Percentiles rank a stretch among this genome's conserved stretches.
These are phyloP conservation scores for Rhombomys opimus DNA, from an alignment of 2,113 vertebrate species.

Conservation along the genomic window DNA sequence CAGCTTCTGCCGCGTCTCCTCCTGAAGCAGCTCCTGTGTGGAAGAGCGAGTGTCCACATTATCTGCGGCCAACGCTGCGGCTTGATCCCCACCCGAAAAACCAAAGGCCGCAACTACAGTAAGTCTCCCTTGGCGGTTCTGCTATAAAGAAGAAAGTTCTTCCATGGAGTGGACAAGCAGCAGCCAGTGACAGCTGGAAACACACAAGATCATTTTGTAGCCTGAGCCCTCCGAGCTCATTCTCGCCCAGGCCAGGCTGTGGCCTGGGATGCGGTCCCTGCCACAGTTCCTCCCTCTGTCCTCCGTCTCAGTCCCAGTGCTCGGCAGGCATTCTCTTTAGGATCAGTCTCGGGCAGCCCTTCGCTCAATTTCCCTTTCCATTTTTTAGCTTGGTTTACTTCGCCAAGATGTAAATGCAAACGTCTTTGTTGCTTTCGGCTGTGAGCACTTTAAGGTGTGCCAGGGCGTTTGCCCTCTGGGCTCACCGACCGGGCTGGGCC, in stretches of 20 bases:
- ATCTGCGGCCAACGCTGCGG: not conserved
- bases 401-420: not conserved
- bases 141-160: not conserved
- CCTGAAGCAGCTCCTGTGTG: conserved; percentile 94
- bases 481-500: not conserved
- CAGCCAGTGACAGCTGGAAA: too few relatives aligned
- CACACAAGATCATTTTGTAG: not conserved
- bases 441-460: not conserved
- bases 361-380: not conserved
- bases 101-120: not conserved
- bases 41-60: not conserved
- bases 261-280: not conserved
- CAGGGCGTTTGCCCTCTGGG: not conserved
- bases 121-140: not conserved
- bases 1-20: conserved; percentile 97
- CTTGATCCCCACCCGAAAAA: not conserved
- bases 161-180: not conserved
- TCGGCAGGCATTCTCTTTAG: not conserved
- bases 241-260: not conserved
- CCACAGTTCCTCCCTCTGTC: not conserved
- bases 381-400: not conserved
- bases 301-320: not conserved
- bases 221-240: not conserved
- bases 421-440: not conserved
- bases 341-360: not conserved